A percentile compares a stretch with the other conserved stretches of the same genome.
Conservation (phyloP, 2,888 invertebrate genomes). For the Sepiola atlantica region DNA sequence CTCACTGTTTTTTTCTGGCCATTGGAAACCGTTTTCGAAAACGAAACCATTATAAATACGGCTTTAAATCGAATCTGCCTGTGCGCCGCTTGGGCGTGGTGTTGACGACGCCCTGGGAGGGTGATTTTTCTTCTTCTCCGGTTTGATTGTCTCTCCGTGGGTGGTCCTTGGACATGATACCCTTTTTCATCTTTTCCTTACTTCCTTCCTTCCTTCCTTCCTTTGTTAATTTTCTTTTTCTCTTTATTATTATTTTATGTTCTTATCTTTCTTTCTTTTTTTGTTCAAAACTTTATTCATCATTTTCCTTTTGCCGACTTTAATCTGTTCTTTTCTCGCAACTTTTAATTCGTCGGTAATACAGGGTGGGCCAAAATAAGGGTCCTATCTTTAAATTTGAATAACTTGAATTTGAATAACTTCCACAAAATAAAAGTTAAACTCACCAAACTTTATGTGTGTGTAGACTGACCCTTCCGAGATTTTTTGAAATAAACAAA, state of each 20-base stretch:
- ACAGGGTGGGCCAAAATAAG: no score
- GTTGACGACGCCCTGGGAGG: not conserved
- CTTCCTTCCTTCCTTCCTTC: not conserved
- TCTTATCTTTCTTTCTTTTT: no score
- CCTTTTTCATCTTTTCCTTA: not conserved
- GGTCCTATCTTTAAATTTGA: no score
- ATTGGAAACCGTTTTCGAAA: not conserved
- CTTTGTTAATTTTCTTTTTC: not conserved
- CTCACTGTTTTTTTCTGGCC: not conserved
- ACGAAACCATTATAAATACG: not conserved
- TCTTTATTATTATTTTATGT: not conserved
- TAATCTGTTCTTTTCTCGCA: not conserved
- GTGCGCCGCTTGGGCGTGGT: not conserved
- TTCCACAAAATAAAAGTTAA: no score
- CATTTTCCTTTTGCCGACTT: no score
- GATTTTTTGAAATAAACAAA: no score
- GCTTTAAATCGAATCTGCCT: conserved; percentile 20
- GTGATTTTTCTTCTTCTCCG: not conserved
- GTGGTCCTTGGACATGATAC: not conserved
- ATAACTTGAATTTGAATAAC: no score
- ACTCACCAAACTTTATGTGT: no score
- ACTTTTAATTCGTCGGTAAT: no score
- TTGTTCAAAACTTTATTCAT: no score
- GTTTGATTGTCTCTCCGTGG: not conserved
- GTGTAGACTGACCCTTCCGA: no score